Base-by-base conservation (phyloP, 2,888 invertebrate species). In the Rhodophaea formosa region DNA sequence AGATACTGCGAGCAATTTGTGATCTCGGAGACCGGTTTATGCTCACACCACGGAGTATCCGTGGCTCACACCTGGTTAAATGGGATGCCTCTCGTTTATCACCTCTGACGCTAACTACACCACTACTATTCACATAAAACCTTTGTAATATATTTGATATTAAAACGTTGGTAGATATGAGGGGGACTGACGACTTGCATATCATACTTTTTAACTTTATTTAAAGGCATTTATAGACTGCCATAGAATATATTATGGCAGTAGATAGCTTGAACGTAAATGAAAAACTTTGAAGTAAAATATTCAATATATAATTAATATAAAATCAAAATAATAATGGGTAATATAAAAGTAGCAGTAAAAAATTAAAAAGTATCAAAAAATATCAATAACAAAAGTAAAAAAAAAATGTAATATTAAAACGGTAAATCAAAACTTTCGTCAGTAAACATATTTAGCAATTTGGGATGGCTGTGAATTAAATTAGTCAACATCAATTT, bases 371-470 rank as follows among this genome's bases (percentile, higher is more conserved):
- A n/a, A n/a, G n/a, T n/a, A 39, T 5, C n/a, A 39, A 39, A 39
- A 39, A n/a, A 12, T 39, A 12, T 39, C n/a, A 12, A 1, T 10
- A 35, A 35, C n/a, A n/a, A n/a, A 23, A 23, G 23, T 23, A 5
- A 23, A 3, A 23, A 23, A 35, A 39, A 39, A 39, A 12, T 12
- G 6, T 2, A 12, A 39, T 39, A n/a, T 39, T 12, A 39, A 39
- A 39, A 39, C 3, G 39, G 39, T 39, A 80, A 81, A 71, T 85
- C 79, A 65, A 79, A 87, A 67, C 67, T 70, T 77, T 89, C 87
- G 54, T 90, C 87, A 1, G 82, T 84, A 61, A 90, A 84, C 58
- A 88, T 63, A 66, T 87, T 80, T 3, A 85, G 69, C 58, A 89
- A 71, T 53, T 82, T 83, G 8, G 87, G 84, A 69, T 86, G 75